Percentiles rank a stretch among this genome's conserved stretches.
These are phyloP conservation scores for Eulithis testata DNA, from an alignment of 2,888 invertebrate genomes.

Conservation along the genomic window DNA sequence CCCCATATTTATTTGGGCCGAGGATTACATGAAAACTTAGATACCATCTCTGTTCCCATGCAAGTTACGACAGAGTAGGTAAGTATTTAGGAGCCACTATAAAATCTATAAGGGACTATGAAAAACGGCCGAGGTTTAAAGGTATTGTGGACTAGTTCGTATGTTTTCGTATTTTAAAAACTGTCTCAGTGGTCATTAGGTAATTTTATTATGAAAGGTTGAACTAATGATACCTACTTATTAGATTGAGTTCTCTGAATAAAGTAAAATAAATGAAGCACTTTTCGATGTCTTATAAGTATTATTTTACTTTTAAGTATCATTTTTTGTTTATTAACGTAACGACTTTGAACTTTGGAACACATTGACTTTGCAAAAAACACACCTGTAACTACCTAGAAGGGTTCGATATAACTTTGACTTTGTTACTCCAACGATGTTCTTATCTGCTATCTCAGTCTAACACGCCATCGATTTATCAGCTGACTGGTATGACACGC, in stretches of 20 bases:
- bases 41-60: too few relatives aligned
- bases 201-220: constrained; percentile 14
- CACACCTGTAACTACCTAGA: constrained; percentile 1
- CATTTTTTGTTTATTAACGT: not conserved
- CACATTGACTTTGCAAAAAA: constrained; percentile 8
- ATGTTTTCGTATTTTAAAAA: constrained; percentile 15
- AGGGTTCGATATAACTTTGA: not conserved
- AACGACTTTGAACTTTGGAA: constrained; percentile 4
- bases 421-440: constrained; percentile 4
- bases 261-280: not conserved
- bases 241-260: not conserved
- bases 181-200: constrained; percentile 20
- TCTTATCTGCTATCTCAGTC: constrained; percentile 27
- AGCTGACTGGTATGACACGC: not conserved
- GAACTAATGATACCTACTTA: not conserved
- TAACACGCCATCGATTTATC: constrained; percentile 17
- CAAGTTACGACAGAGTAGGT: too few relatives aligned
- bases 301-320: too few relatives aligned
- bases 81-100: too few relatives aligned
- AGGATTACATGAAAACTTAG: too few relatives aligned
- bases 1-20: too few relatives aligned
- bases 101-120: too few relatives aligned
- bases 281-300: too few relatives aligned
- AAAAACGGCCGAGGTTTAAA: too few relatives aligned
- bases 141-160: too few relatives aligned